These are phyloP conservation scores for Dromius quadrimaculatus DNA, from an alignment of 2,888 invertebrate species.

Conservation along the genomic window DNA sequence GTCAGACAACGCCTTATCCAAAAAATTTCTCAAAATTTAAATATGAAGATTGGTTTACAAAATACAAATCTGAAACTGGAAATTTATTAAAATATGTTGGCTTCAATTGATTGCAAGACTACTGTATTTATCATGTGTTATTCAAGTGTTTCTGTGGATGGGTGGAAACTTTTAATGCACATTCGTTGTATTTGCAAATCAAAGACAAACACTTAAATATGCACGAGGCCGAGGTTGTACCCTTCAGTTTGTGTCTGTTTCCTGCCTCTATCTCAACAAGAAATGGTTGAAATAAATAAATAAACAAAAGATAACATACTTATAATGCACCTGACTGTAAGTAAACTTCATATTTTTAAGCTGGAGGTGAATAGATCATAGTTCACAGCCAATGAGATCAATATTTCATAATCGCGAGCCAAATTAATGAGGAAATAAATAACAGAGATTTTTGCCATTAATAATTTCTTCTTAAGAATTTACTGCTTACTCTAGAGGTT, in stretches of 20 bases:
- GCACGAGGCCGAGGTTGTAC: neutral
- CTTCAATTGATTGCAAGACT: too few species aligned
- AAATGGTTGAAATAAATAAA: conserved; percentile 6
- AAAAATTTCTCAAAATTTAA: too few species aligned
- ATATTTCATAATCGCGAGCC: conserved; percentile 44
- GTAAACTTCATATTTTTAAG: neutral
- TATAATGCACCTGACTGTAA: neutral
- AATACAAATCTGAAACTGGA: too few species aligned
- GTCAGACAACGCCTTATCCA: too few species aligned
- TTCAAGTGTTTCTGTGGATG: neutral
- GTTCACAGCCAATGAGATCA: conserved; percentile 22
- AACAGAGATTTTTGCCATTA: conserved; percentile 40
- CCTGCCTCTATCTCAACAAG: neutral
- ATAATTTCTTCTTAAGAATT: conserved; percentile 45
- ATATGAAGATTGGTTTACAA: too few species aligned
- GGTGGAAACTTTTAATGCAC: conserved; percentile 35
- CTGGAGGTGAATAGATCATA: conserved; percentile 14
- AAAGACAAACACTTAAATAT: conserved; percentile 38
- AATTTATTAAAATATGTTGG: too few species aligned
- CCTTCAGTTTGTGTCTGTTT: too few species aligned
- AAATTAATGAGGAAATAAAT: conserved; percentile 51
- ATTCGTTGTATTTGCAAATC: conserved; percentile 43
- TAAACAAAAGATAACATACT: neutral
- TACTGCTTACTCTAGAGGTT: conserved; percentile 21
- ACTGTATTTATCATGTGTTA: too few species aligned